A percentile compares a stretch with the other conserved stretches of the same genome.
Conservation (phyloP, 2,797 vertebrate species). For the Adelosebastes latens region DNA sequence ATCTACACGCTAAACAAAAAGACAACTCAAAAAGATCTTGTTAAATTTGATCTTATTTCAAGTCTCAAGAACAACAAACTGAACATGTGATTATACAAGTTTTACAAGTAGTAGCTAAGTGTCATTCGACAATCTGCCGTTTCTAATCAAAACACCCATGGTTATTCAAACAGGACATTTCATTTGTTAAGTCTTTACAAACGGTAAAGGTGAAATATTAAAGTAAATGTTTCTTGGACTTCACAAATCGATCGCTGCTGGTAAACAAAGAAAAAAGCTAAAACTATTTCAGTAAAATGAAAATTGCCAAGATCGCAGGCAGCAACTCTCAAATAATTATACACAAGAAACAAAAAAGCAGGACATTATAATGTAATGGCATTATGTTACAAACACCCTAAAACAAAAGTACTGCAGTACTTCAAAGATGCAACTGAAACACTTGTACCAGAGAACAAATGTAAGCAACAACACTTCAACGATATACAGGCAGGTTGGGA, state of each 20-base stretch:
- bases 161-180: conserved; percentile 14
- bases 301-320: conserved; percentile 9
- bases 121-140: not conserved
- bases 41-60: conserved; percentile 58
- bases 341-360: conserved; percentile 2
- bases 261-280: conserved; percentile 32
- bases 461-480: conserved; percentile 35
- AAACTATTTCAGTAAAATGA: conserved; percentile 18
- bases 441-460: conserved; percentile 28
- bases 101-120: conserved; percentile 38
- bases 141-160: conserved; percentile 14
- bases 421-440: conserved; percentile 36
- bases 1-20: not conserved
- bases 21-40: not conserved
- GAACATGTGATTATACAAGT: conserved; percentile 45
- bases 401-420: conserved; percentile 34
- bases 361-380: not conserved
- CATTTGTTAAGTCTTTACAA: conserved; percentile 11
- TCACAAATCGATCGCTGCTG: not conserved
- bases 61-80: conserved; percentile 42
- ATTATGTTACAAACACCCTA: conserved; percentile 29
- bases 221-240: conserved; percentile 27
- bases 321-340: conserved; percentile 21
- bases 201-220: conserved; percentile 24
- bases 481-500: conserved; percentile 31